Conservation (phyloP, 2,113 vertebrate species). For the Tricholaema leucomelas region DNA sequence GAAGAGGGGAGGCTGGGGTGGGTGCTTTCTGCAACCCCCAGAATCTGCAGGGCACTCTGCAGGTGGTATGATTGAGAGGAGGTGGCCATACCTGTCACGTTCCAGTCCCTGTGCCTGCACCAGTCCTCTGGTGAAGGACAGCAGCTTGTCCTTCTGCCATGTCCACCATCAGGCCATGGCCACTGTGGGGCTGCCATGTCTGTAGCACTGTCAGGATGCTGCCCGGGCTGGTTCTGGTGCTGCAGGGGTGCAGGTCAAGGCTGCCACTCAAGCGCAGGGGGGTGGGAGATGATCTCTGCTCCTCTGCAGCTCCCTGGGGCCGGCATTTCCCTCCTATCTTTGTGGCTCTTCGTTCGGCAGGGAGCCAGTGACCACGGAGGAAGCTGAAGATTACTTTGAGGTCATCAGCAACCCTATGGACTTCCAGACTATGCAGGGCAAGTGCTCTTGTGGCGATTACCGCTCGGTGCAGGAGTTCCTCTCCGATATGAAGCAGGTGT, state of each 20-base stretch:
- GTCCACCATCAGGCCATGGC: rapidly evolving
- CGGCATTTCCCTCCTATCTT: not conserved
- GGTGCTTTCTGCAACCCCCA: not conserved
- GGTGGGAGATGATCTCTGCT: not conserved
- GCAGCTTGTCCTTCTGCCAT: too few species aligned
- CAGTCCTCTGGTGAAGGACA: not conserved
- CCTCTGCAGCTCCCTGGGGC: not conserved
- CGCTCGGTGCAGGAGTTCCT: constrained; percentile 89
- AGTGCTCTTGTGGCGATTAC: constrained; percentile 86
- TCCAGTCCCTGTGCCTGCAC: not conserved
- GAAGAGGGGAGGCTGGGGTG: not conserved
- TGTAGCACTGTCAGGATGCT: rapidly evolving
- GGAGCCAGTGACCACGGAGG: constrained; percentile 91
- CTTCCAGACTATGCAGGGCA: constrained; percentile 93
- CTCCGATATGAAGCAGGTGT: constrained; percentile 91
- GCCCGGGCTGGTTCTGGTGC: not conserved
- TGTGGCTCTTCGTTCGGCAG: constrained; percentile 67
- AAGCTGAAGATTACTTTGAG: constrained; percentile 93
- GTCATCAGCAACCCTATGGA: constrained; percentile 93
- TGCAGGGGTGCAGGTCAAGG: not conserved
- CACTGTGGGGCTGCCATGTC: rapidly evolving
- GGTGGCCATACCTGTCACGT: rapidly evolving
- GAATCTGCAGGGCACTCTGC: not conserved
- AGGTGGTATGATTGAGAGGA: not conserved
- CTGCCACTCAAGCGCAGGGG: not conserved